These are phyloP conservation scores for Erebia aethiops DNA, from an alignment of 2,888 invertebrate genomes.

Conservation along the genomic window DNA sequence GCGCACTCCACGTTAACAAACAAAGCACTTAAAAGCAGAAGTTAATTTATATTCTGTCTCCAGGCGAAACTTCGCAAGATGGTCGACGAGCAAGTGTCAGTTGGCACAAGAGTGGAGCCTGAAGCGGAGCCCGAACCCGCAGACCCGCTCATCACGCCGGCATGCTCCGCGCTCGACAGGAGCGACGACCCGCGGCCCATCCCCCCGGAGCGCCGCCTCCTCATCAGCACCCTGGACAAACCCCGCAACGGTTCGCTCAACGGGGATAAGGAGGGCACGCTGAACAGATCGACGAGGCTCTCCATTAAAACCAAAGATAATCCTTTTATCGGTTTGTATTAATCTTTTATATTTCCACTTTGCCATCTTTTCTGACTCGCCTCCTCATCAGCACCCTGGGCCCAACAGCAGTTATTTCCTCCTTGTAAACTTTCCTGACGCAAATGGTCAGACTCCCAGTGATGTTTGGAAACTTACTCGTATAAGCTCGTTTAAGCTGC, in stretches of 20 bases:
- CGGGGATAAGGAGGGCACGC: conserved; percentile 73
- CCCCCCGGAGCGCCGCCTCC: conserved; percentile 72
- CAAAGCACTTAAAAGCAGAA: background rate
- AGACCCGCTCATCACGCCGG: conserved; percentile 81
- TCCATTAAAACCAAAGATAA: conserved; percentile 77
- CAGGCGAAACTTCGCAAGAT: conserved; percentile 93
- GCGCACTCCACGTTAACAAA: no score
- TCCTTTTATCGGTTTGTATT: conserved; percentile 68
- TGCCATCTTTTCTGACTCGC: no score
- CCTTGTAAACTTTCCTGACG: background rate
- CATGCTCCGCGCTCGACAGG: conserved; percentile 70
- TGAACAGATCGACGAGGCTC: conserved; percentile 67
- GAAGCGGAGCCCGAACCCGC: conserved; percentile 77
- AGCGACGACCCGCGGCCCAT: conserved; percentile 65
- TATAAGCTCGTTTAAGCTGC: no score
- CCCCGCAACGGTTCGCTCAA: conserved; percentile 73
- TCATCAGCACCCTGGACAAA: conserved; percentile 74
- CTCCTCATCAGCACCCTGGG: no score
- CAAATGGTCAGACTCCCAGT: no score
- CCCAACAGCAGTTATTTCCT: no score
- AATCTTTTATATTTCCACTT: background rate
- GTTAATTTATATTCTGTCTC: conserved; percentile 16
- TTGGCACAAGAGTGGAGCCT: conserved; percentile 84
- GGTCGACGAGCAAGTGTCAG: conserved; percentile 93
- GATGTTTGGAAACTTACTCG: no score